phyloP scores from a whole-genome alignment of 2,888 invertebrate genomes.

The Tortrix viridana region DNA sequence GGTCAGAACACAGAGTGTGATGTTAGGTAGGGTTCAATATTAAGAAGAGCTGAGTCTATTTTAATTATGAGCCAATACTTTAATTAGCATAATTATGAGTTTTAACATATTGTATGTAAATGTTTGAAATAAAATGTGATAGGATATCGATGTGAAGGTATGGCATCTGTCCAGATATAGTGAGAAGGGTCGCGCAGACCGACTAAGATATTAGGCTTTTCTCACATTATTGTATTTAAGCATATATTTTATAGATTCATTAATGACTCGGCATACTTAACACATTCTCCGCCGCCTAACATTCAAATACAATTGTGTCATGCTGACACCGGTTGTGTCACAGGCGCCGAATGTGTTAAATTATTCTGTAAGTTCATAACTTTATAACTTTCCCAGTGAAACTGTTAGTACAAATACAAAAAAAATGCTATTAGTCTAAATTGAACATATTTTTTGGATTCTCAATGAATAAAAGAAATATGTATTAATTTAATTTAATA shows the following conservation, averaged over 20 bases:
- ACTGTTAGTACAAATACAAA: background rate
- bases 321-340: too few species aligned
- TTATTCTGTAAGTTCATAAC: too few species aligned
- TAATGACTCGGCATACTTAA: background rate
- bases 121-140: conserved; percentile 47
- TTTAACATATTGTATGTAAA: conserved; percentile 13
- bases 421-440: background rate
- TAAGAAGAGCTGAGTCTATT: conserved; percentile 10
- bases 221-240: conserved; percentile 24
- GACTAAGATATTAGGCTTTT: conserved; percentile 30
- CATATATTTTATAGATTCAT: conserved; percentile 15
- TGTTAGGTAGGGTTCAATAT: conserved; percentile 12
- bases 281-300: too few species aligned
- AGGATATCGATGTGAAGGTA: conserved; percentile 42
- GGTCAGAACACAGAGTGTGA: background rate
- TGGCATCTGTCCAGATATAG: conserved; percentile 42
- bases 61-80: conserved; percentile 18
- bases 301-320: too few species aligned
- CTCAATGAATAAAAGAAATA: background rate
- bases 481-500: background rate
- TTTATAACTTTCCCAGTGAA: background rate
- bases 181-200: conserved; percentile 49
- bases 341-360: too few species aligned
- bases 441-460: background rate
- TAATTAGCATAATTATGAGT: conserved; percentile 21